Evolutionary conservation across 2,797 vertebrate species (phyloP).

Genomic region (Gambelia wislizenii): DNA sequence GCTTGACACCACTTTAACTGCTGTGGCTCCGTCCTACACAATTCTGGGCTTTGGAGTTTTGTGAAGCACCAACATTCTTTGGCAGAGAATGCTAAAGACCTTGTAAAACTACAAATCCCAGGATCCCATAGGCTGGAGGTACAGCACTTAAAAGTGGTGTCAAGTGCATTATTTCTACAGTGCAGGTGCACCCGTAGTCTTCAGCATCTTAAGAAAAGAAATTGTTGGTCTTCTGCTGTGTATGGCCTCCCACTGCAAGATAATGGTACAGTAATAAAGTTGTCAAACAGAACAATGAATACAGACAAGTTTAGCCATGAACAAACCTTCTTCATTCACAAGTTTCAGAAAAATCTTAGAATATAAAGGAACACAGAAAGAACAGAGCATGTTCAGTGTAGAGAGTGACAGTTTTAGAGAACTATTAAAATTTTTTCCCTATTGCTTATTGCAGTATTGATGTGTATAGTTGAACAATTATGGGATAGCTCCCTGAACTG

Average conservation of each 20-base stretch:
- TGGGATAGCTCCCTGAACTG: not conserved
- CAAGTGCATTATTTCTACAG: too few species aligned
- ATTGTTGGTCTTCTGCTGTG: not conserved
- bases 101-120: too few species aligned
- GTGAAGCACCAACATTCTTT: too few species aligned
- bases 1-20: too few species aligned
- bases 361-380: not conserved
- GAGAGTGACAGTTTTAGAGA: not conserved
- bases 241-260: not conserved
- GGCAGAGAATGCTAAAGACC: too few species aligned
- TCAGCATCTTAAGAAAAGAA: not conserved
- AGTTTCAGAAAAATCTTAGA: too few species aligned
- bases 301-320: not conserved
- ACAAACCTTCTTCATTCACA: too few species aligned
- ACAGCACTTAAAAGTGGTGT: too few species aligned
- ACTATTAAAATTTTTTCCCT: not conserved
- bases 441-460: not conserved
- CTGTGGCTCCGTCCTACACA: too few species aligned
- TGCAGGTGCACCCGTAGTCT: too few species aligned
- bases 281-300: not conserved
- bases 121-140: too few species aligned
- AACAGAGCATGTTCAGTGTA: not conserved
- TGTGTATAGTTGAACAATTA: not conserved
- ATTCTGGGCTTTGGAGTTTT: too few species aligned
- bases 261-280: not conserved